These are phyloP conservation scores for Sebastes itinus DNA, from an alignment of 2,797 vertebrate genomes.

Conservation along the genomic window DNA sequence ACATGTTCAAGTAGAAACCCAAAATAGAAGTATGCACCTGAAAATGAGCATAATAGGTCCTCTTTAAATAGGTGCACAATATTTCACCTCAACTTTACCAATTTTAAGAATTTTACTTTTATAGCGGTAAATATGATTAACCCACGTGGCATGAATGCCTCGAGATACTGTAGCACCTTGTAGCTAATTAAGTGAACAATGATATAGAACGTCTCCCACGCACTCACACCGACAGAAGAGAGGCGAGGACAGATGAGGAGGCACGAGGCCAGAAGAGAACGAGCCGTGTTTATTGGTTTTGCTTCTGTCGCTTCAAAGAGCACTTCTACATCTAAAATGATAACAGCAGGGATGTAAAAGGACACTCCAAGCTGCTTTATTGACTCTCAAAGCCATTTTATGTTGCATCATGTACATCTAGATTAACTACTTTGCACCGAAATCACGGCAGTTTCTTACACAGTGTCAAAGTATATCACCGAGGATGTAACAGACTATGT, in stretches of 20 bases:
- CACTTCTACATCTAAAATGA: background rate
- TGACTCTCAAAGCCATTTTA: slow-evolving; percentile 12
- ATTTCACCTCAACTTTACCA: background rate
- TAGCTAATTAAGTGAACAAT: background rate
- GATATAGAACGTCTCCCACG: background rate
- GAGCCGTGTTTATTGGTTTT: background rate
- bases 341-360: slow-evolving; percentile 11
- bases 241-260: background rate
- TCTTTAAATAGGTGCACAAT: background rate
- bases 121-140: background rate
- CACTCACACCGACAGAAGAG: background rate
- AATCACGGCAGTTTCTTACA: background rate
- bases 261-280: background rate
- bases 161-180: background rate
- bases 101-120: background rate
- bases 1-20: background rate
- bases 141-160: background rate
- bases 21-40: background rate
- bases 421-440: background rate
- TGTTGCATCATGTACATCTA: background rate
- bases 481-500: background rate
- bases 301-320: background rate
- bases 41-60: background rate
- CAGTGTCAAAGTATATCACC: background rate
- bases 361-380: slow-evolving; percentile 9